Evolutionary conservation across 2,888 invertebrate species (phyloP).

Genomic region (Acanthopleura granulata): DNA sequence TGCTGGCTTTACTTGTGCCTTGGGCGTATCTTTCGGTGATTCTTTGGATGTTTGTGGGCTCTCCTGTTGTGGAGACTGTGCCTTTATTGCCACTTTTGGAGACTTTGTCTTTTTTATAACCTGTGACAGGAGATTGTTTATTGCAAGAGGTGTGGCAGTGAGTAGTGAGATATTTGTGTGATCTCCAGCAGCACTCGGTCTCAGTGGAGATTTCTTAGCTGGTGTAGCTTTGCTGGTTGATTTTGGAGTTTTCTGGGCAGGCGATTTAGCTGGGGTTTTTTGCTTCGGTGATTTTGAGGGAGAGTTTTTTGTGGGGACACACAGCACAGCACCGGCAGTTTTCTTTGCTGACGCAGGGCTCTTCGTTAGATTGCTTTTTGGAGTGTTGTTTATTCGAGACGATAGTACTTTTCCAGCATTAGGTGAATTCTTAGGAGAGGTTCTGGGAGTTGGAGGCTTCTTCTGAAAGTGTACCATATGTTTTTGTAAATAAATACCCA

Average conservation of each 20-base stretch:
- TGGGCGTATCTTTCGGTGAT: constrained; percentile 6
- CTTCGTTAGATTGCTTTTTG: constrained; percentile 23
- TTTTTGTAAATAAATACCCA: neutral
- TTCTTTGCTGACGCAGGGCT: constrained; percentile 16
- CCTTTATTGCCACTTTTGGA: constrained; percentile 28
- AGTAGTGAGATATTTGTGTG: neutral
- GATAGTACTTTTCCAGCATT: neutral
- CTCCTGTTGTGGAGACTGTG: neutral
- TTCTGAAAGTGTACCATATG: constrained; percentile 16
- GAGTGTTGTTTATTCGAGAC: neutral
- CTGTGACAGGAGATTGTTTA: neutral
- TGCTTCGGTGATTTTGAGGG: constrained; percentile 26
- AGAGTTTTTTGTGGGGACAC: neutral
- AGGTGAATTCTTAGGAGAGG: neutral
- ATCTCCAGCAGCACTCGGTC: neutral
- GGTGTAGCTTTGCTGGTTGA: neutral
- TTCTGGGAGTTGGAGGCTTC: constrained; percentile 27
- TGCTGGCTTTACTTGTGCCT: constrained; percentile 18
- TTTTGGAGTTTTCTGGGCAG: constrained; percentile 5
- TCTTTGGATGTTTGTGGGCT: neutral
- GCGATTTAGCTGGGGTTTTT: constrained; percentile 23
- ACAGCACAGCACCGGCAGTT: neutral
- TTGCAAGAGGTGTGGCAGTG: neutral
- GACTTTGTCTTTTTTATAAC: constrained; percentile 19
- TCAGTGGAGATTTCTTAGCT: neutral